Conservation (phyloP, 2,888 invertebrate species). For the Heliconius ethilla region DNA sequence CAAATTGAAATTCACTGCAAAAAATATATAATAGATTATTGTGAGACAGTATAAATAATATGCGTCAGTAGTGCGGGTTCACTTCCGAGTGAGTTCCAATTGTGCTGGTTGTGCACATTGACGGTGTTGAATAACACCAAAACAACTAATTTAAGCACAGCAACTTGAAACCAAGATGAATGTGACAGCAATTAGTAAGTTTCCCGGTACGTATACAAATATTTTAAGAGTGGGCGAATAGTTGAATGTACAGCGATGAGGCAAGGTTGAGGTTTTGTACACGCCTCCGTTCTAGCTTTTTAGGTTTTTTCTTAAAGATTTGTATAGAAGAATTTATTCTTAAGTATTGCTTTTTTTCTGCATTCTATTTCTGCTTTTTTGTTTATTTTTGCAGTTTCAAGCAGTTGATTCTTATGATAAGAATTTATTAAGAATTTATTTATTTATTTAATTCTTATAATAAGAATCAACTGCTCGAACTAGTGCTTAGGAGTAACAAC, state of each 20-base stretch:
- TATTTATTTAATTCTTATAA: no score
- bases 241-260: constrained; percentile 10
- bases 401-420: no score
- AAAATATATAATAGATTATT: no score
- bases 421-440: no score
- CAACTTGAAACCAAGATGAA: constrained; percentile 38
- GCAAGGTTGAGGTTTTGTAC: background rate
- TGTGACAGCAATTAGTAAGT: constrained; percentile 40
- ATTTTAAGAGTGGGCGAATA: constrained; percentile 15
- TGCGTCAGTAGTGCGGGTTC: no score
- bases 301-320: background rate
- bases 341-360: background rate
- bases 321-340: background rate
- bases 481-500: no score
- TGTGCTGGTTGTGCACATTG: no score
- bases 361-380: background rate
- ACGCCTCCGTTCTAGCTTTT: background rate
- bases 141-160: background rate
- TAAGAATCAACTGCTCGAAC: no score
- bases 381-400: no score
- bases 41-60: no score
- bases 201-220: constrained; percentile 16
- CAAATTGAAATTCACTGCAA: background rate
- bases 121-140: background rate
- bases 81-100: no score